Percentiles rank a stretch among this genome's conserved stretches.
These are phyloP conservation scores for Taxidea taxus DNA, from an alignment of 2,113 vertebrate genomes.

Conservation along the genomic window DNA sequence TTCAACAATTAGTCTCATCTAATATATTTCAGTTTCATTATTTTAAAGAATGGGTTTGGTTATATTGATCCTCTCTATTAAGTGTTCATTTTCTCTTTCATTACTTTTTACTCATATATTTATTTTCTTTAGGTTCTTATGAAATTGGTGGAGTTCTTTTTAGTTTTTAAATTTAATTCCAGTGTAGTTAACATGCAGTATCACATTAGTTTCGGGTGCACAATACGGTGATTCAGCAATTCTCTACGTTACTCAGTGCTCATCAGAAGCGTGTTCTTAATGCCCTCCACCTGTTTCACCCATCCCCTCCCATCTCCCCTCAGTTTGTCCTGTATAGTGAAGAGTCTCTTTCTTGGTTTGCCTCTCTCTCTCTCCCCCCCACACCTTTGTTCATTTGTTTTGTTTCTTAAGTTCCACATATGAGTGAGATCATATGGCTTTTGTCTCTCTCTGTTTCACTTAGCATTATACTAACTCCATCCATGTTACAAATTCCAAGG, in stretches of 20 bases:
- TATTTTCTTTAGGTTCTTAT: not conserved
- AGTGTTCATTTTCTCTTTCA: not conserved
- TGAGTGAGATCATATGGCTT: not conserved
- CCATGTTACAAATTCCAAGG: not conserved
- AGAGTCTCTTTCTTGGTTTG: not conserved
- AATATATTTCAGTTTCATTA: slow-evolving; percentile 15
- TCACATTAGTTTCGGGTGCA: not conserved
- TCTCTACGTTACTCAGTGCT: not conserved
- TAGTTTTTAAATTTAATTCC: not conserved
- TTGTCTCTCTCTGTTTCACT: not conserved
- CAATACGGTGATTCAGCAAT: not conserved
- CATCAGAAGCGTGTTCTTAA: not conserved
- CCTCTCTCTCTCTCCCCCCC: not conserved
- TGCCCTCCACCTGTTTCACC: not conserved
- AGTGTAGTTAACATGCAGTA: not conserved
- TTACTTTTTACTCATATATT: not conserved
- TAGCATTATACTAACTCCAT: not conserved
- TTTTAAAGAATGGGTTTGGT: not conserved
- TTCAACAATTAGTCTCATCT: not conserved
- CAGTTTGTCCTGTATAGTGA: not conserved
- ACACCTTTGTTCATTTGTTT: not conserved
- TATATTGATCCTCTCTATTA: not conserved
- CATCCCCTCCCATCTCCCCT: not conserved
- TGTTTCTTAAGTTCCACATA: not conserved
- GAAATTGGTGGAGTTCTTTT: not conserved